These are phyloP conservation scores for Siniperca obscura DNA, from an alignment of 2,797 vertebrate species.

Conservation along the genomic window DNA sequence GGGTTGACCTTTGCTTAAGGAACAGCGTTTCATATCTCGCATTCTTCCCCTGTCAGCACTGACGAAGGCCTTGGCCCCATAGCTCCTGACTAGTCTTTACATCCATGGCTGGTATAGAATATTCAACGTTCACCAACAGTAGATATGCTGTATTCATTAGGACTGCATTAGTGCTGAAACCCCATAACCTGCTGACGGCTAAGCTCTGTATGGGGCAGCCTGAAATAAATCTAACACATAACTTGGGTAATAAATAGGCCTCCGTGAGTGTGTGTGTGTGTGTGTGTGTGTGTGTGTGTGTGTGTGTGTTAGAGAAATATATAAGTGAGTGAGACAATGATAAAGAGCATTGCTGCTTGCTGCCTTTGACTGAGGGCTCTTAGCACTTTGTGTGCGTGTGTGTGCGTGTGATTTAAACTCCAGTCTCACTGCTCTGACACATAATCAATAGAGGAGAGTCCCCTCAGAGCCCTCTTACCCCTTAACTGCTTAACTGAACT, in stretches of 20 bases:
- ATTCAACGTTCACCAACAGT: slow-evolving; percentile 61
- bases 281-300: slow-evolving; percentile 49
- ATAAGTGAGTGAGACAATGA: slow-evolving; percentile 83
- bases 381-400: slow-evolving; percentile 70
- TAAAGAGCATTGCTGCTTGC: slow-evolving; percentile 78
- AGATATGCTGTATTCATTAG: slow-evolving; percentile 81
- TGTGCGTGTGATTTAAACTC: slow-evolving; percentile 90
- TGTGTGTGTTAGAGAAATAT: slow-evolving; percentile 76
- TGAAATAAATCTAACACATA: slow-evolving; percentile 85
- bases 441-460: slow-evolving; percentile 97
- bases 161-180: slow-evolving; percentile 78
- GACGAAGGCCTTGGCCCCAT: slow-evolving; percentile 46
- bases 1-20: slow-evolving; percentile 64
- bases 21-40: slow-evolving; percentile 55
- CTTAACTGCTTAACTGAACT: slow-evolving; percentile 99
- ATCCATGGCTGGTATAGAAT: slow-evolving; percentile 59
- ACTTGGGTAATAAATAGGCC: slow-evolving; percentile 83
- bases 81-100: slow-evolving; percentile 72
- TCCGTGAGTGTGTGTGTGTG: slow-evolving; percentile 59
- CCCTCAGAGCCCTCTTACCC: slow-evolving; percentile 96
- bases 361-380: slow-evolving; percentile 85
- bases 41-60: slow-evolving; percentile 68
- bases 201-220: slow-evolving; percentile 69
- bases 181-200: slow-evolving; percentile 79
- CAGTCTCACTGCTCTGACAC: slow-evolving; percentile 93